Evolutionary conservation across 1,140 invertebrate species (phyloP).

Genomic region (Leptinotarsa lineolata): DNA sequence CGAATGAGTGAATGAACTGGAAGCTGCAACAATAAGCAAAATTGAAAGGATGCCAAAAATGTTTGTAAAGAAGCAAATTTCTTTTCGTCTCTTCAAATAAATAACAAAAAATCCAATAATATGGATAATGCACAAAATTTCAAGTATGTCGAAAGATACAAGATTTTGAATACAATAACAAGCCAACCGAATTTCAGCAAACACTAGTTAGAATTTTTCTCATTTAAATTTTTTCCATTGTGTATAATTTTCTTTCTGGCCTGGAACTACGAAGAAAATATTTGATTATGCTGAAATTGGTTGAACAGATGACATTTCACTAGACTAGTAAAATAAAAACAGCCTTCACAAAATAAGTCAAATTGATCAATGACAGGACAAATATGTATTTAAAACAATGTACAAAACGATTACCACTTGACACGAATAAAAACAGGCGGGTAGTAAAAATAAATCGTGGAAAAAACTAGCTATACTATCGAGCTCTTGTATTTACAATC

Average conservation of each 20-base stretch:
- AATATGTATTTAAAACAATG: not conserved
- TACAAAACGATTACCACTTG: not conserved
- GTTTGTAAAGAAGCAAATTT: conserved; percentile 1
- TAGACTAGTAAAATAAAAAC: conserved; percentile 3
- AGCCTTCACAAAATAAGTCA: not conserved
- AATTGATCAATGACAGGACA: not conserved
- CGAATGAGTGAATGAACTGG: not conserved
- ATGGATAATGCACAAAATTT: not conserved
- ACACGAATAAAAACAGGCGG: conserved; percentile 23
- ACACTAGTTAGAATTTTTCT: not conserved
- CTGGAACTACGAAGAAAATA: not conserved
- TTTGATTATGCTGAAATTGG: not conserved
- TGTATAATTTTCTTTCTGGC: too few relatives aligned
- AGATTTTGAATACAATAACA: not conserved
- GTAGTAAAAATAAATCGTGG: conserved; percentile 1
- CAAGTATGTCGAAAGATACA: not conserved
- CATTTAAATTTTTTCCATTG: too few relatives aligned
- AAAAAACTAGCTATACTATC: conserved; percentile 17
- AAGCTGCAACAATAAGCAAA: conserved; percentile 1
- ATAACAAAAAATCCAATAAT: not conserved
- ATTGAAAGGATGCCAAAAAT: not conserved
- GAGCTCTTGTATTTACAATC: conserved; percentile 23
- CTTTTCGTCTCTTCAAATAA: not conserved
- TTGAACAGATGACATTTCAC: not conserved
- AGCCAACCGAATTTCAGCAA: conserved; percentile 1